Conservation (phyloP, 2,113 vertebrate species). For the Nycticryphes semicollaris region DNA sequence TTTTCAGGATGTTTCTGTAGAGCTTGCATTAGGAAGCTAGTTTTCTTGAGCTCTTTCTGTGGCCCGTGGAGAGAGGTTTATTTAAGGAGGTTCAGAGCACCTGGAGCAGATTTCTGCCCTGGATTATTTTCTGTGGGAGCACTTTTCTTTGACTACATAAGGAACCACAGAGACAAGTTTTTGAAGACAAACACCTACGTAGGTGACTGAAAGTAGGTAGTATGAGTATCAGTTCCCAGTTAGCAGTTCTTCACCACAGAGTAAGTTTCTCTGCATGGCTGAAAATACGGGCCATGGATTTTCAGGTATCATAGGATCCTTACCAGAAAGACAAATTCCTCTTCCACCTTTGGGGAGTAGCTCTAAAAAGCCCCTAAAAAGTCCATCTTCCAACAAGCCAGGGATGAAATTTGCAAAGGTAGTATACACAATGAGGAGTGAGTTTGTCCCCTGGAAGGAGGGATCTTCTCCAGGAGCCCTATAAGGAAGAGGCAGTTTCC, state of each 20-base stretch:
- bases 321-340: neutral
- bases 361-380: neutral
- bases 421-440: fast-evolving
- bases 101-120: neutral
- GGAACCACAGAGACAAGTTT: neutral
- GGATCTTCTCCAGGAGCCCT: neutral
- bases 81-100: neutral
- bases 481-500: neutral
- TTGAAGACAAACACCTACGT: neutral
- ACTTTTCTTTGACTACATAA: neutral
- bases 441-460: neutral
- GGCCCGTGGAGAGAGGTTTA: neutral
- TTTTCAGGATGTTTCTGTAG: neutral
- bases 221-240: neutral
- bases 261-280: neutral
- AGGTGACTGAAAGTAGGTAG: neutral
- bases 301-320: neutral
- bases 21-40: neutral
- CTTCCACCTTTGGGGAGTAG: neutral
- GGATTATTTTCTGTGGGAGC: neutral
- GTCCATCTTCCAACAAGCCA: neutral
- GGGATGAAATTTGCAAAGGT: neutral
- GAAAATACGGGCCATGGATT: neutral
- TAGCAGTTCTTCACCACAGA: neutral
- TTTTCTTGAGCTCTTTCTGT: neutral